Evolutionary conservation across 2,888 invertebrate genomes (phyloP), one percentile per base, ranked within the genome.

Genomic region (Stictocephala bisonia): DNA sequence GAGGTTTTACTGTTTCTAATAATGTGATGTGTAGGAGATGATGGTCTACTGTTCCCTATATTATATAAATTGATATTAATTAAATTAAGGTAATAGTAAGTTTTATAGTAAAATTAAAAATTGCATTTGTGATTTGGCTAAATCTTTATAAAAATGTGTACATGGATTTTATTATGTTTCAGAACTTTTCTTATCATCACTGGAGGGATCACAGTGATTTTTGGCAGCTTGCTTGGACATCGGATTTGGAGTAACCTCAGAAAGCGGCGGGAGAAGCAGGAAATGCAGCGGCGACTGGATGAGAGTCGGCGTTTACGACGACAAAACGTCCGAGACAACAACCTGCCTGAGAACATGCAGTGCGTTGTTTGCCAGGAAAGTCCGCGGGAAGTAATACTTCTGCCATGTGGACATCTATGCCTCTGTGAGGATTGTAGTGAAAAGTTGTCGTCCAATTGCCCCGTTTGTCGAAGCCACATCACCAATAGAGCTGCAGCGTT

Each of bases 381-480:
- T 85, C 93, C 93, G 0, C 91, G 93, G 80, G 95, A 96, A 86
- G 64, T 69, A n/a, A 93, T 96, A 79, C 84, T 96, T 69, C 84
- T 96, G 75, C 94, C 95, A 0, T 96, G 96, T 83, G 96, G 96
- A 0, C 96, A 96, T 83, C 93, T 96, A 4, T 95, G 95, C 80
- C 84, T 96, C 27, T 96, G 96, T 82, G 93, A 93, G 83, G 93
- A 95, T 83, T 96, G 96, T 82, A 89, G 90, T 0, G 89, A 90
- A 76, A 89, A 89, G 81, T 91, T 96, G 73, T 85, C 84, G 15
- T 87, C 88, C 74, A 84, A 84, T 66, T 96, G 96, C 81, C 96
- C 96, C 0, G 88, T 96, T 29, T 96, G 96, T 84, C 41, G 78
- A 69, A 48, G 71, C 22, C 72, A 18, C 1, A 76, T 79, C 3